Evolutionary conservation across 1,140 invertebrate genomes (phyloP).

Genomic region (Procambarus clarkii): DNA sequence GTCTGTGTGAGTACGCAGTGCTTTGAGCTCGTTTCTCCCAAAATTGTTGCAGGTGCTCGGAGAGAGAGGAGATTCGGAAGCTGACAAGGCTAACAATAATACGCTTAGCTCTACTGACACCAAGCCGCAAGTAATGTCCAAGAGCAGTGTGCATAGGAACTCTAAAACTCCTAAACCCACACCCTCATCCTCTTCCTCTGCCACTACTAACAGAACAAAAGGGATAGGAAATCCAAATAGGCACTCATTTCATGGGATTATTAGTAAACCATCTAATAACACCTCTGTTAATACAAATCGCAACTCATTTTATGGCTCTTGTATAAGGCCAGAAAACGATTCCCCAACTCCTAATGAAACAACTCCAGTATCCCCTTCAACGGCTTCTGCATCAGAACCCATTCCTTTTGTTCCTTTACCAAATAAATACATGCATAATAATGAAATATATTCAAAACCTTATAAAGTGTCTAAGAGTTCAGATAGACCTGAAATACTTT

Average conservation of each 20-base stretch:
- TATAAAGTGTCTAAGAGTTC: constrained; percentile 33
- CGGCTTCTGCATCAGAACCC: not conserved
- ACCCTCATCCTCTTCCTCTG: constrained; percentile 12
- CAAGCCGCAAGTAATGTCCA: constrained; percentile 65
- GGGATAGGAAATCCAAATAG: constrained; percentile 49
- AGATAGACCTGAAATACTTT: not conserved
- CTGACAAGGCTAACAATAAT: constrained; percentile 67
- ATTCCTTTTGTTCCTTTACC: not conserved
- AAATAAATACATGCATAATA: constrained; percentile 51
- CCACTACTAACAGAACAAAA: constrained; percentile 33
- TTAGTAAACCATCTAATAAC: constrained; percentile 28
- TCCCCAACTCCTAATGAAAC: constrained; percentile 31
- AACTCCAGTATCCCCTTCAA: not conserved
- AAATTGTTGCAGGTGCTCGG: constrained; percentile 62
- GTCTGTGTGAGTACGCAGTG: not conserved
- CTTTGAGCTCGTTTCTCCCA: constrained; percentile 45
- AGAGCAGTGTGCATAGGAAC: constrained; percentile 54
- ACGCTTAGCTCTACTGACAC: constrained; percentile 59
- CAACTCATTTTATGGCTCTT: constrained; percentile 48
- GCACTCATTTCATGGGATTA: constrained; percentile 59
- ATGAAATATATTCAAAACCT: constrained; percentile 59
- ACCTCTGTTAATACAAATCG: constrained; percentile 16
- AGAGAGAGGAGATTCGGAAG: constrained; percentile 60
- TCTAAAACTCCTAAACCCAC: constrained; percentile 35
- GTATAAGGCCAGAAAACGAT: constrained; percentile 42